A percentile compares a stretch with the other conserved stretches of the same genome.
phyloP scores from a whole-genome alignment of 2,797 vertebrate species.

The Telmatherina bonti region DNA sequence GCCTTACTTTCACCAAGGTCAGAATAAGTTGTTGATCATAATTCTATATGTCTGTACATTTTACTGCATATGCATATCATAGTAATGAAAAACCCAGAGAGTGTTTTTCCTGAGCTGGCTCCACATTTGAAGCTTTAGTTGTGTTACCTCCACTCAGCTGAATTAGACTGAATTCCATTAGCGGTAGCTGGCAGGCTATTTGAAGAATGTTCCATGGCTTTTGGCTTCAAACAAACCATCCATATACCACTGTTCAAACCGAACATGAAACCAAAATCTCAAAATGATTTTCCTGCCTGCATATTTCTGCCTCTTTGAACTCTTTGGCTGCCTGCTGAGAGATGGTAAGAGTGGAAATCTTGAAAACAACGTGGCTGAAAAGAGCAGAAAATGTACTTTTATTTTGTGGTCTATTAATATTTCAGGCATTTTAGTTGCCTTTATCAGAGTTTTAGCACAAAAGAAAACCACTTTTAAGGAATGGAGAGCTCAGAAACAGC shows the following conservation, averaged over 20 bases:
- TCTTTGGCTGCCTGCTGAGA: constrained; percentile 56
- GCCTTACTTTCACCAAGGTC: not conserved
- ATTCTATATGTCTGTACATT: not conserved
- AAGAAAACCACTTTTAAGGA: constrained; percentile 7
- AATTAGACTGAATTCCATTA: constrained; percentile 81
- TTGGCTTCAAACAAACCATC: constrained; percentile 81
- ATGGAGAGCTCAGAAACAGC: constrained; percentile 7
- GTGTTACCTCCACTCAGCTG: constrained; percentile 70
- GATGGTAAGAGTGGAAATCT: constrained; percentile 35
- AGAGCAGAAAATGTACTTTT: constrained; percentile 18
- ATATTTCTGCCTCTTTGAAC: constrained; percentile 83
- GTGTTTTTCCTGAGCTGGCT: constrained; percentile 44
- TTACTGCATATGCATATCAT: constrained; percentile 1
- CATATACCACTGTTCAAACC: constrained; percentile 79
- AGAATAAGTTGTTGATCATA: constrained; percentile 12
- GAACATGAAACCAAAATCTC: constrained; percentile 79
- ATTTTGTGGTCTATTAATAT: constrained; percentile 27
- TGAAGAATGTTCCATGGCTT: constrained; percentile 84
- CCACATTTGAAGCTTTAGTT: constrained; percentile 60
- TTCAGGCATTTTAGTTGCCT: constrained; percentile 16
- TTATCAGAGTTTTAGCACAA: not conserved
- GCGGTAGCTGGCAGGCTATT: constrained; percentile 81
- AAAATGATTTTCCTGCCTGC: constrained; percentile 78
- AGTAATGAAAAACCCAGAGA: constrained; percentile 9
- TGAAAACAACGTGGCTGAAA: constrained; percentile 49